A percentile compares a stretch with the other conserved stretches of the same genome.
phyloP scores from a whole-genome alignment of 2,113 vertebrate genomes.

The Theropithecus gelada region DNA sequence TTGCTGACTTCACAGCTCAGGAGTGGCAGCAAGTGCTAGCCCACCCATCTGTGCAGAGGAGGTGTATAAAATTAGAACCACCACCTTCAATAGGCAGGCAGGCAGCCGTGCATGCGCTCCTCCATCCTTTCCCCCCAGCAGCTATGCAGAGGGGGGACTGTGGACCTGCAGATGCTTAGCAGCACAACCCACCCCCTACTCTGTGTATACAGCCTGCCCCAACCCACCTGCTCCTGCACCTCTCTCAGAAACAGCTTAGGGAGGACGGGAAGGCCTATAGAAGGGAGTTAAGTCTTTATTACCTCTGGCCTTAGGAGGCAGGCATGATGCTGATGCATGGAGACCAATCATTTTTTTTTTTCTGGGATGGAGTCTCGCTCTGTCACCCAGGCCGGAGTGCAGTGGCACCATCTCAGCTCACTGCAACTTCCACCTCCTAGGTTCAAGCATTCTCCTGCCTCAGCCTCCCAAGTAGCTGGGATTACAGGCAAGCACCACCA shows the following conservation, averaged over 20 bases:
- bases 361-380: too few species aligned
- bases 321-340: background rate
- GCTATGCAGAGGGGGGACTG: background rate
- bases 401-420: too few species aligned
- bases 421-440: too few species aligned
- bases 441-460: too few species aligned
- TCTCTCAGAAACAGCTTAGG: background rate
- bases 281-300: background rate
- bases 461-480: too few species aligned
- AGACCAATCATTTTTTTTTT: background rate
- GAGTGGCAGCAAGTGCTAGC: background rate
- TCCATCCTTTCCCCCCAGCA: background rate
- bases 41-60: background rate
- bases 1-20: background rate
- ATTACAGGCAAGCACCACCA: too few species aligned
- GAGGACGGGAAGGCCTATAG: accelerated
- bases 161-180: background rate
- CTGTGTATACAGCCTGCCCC: background rate
- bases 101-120: accelerated
- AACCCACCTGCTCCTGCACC: background rate
- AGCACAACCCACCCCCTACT: background rate
- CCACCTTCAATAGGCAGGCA: background rate
- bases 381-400: too few species aligned
- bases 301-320: background rate
- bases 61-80: background rate